Percentiles rank a stretch among this genome's conserved stretches.
phyloP scores from a whole-genome alignment of 1,140 invertebrate species.

The honey bee (Apis mellifera) region DNA sequence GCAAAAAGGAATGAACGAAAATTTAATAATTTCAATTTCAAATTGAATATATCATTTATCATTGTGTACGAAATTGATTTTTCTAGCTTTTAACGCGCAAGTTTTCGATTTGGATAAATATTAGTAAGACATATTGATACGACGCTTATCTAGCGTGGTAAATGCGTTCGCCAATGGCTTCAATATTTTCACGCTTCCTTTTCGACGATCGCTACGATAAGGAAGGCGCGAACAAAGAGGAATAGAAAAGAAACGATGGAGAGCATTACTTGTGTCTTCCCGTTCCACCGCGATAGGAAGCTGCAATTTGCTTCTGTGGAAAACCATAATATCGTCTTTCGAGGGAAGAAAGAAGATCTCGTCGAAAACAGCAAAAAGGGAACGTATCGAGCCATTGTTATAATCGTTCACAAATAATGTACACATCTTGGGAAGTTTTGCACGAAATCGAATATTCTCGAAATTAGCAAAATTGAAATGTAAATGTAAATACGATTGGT shows the following conservation, averaged over 20 bases:
- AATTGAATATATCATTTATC: no score
- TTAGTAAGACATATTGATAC: not conserved
- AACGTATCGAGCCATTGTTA: not conserved
- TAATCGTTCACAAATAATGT: not conserved
- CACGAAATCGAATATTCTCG: not conserved
- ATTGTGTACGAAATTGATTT: no score
- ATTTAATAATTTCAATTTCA: no score
- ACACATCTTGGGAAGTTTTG: not conserved
- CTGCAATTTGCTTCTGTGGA: slow-evolving; percentile 5
- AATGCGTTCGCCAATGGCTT: not conserved
- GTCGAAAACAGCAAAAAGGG: not conserved
- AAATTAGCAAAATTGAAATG: no score
- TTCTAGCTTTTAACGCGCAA: no score
- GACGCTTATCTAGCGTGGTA: not conserved
- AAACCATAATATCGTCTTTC: not conserved
- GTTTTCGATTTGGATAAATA: not conserved
- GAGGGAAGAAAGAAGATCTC: not conserved
- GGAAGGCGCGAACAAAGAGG: not conserved
- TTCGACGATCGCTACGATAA: not conserved
- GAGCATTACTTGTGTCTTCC: slow-evolving; percentile 9
- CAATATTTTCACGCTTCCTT: slow-evolving; percentile 7
- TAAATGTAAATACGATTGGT: no score
- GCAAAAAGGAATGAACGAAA: no score
- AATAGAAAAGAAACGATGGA: slow-evolving; percentile 18
- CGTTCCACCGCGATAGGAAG: slow-evolving; percentile 7